A percentile compares a stretch with the other conserved stretches of the same genome.
Evolutionary conservation across 2,797 vertebrate species (phyloP).

Genomic region (Babyrousa celebensis): DNA sequence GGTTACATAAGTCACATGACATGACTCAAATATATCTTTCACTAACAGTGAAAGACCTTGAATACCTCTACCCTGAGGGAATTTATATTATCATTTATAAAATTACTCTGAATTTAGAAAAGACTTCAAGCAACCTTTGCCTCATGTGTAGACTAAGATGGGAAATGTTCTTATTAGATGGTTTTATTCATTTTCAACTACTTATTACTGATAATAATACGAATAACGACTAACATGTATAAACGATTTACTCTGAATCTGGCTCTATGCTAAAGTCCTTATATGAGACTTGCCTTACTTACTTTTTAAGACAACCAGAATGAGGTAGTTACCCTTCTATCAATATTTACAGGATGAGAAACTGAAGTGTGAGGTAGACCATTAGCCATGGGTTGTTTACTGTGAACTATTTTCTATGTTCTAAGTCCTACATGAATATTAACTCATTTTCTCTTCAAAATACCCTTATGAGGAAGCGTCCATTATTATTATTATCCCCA

Average conservation of each 20-base stretch:
- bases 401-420: not conserved
- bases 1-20: not conserved
- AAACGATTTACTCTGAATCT: not conserved
- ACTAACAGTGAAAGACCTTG: not conserved
- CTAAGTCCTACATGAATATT: not conserved
- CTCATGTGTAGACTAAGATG: not conserved
- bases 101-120: constrained; percentile 6
- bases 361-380: not conserved
- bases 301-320: not conserved
- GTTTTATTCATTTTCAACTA: constrained; percentile 23
- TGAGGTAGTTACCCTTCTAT: not conserved
- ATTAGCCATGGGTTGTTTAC: not conserved
- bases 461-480: not conserved
- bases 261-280: not conserved
- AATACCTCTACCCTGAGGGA: not conserved
- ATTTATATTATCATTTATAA: constrained; percentile 55
- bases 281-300: not conserved
- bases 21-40: not conserved
- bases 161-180: not conserved
- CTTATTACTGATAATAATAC: not conserved
- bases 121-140: not conserved
- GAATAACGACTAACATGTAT: not conserved
- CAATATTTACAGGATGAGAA: not conserved
- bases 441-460: not conserved
- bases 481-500: not conserved